phyloP scores from a whole-genome alignment of 30 jellyfish, hydroid and myxozoan species.

The Thelohanellus kitauei region DNA sequence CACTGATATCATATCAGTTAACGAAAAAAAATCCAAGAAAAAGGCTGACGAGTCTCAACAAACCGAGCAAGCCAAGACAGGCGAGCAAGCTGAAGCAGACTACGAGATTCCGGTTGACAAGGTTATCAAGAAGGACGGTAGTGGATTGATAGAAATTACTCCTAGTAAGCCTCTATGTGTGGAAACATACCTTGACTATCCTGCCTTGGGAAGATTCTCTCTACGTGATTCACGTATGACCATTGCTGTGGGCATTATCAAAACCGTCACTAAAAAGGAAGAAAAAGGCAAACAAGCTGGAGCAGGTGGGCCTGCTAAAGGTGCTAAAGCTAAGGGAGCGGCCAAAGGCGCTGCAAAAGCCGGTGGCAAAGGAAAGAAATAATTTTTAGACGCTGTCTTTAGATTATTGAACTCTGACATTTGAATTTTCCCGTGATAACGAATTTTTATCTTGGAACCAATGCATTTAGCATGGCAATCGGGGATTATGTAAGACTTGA shows the following conservation, averaged over 20 bases:
- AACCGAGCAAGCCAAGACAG: background rate
- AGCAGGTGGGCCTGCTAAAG: background rate
- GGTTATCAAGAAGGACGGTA: conserved; percentile 62
- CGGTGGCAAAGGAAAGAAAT: no score
- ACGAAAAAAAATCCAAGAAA: conserved; percentile 70
- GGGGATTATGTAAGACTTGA: no score
- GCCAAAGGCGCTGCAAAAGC: no score
- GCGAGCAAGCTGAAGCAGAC: no score
- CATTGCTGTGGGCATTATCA: conserved; percentile 93
- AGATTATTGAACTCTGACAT: no score
- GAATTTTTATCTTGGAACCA: no score
- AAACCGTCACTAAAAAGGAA: conserved; percentile 35
- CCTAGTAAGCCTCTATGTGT: conserved; percentile 90
- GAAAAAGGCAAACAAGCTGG: conserved; percentile 1
- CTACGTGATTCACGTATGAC: conserved; percentile 92
- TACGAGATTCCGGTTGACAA: no score
- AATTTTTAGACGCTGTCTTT: no score
- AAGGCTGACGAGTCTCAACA: conserved; percentile 30
- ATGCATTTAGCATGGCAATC: no score
- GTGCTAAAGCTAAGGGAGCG: no score
- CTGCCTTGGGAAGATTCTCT: conserved; percentile 94
- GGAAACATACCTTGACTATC: conserved; percentile 43
- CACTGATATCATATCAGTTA: conserved; percentile 24
- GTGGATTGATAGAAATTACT: conserved; percentile 33
- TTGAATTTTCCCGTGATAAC: no score